Conservation (phyloP, 2,888 invertebrate genomes). For the Amitus sp. region DNA sequence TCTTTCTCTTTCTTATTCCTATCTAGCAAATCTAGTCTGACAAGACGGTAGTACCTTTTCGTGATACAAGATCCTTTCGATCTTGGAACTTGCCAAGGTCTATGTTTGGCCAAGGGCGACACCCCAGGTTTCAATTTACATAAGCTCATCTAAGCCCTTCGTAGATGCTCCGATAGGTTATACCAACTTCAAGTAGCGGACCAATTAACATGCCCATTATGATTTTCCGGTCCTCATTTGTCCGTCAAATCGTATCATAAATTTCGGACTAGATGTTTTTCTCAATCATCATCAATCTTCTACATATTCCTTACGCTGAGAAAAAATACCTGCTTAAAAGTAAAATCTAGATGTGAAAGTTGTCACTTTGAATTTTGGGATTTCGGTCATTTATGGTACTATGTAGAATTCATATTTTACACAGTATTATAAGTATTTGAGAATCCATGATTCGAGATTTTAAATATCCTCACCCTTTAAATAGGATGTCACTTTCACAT, state of each 20-base stretch:
- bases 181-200: conserved; percentile 23
- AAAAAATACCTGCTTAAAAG: too few relatives aligned
- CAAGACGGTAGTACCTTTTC: conserved; percentile 60
- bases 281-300: not conserved
- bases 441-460: too few relatives aligned
- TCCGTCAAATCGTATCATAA: conserved; percentile 33
- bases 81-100: too few relatives aligned
- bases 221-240: conserved; percentile 37
- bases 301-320: too few relatives aligned
- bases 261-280: conserved; percentile 31
- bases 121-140: conserved; percentile 49
- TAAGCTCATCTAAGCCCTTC: conserved; percentile 42
- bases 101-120: conserved; percentile 15
- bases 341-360: too few relatives aligned
- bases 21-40: conserved; percentile 49
- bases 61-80: conserved; percentile 49
- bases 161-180: conserved; percentile 36
- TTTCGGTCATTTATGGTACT: too few relatives aligned
- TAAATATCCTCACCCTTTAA: too few relatives aligned
- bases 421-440: too few relatives aligned
- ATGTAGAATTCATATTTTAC: too few relatives aligned
- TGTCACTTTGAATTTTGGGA: too few relatives aligned
- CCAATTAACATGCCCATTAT: conserved; percentile 37
- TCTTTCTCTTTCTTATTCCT: conserved; percentile 47
- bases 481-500: too few relatives aligned